Conservation (phyloP, 2,888 invertebrate species). For the Ophioninae sp. region DNA sequence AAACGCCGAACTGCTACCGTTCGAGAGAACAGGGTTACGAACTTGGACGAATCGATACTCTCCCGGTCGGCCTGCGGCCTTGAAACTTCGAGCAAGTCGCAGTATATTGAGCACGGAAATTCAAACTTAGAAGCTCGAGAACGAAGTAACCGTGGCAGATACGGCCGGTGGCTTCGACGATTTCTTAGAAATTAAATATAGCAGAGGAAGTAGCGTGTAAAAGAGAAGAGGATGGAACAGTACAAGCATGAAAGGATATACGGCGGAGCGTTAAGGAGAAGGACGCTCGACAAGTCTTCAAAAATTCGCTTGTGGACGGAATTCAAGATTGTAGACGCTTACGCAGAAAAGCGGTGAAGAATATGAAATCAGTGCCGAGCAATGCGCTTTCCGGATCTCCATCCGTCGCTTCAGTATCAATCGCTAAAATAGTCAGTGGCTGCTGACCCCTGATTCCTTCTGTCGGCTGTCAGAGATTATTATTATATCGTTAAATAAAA, state of each 20-base stretch:
- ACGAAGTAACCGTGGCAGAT: not conserved
- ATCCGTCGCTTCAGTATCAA: slow-evolving; percentile 88
- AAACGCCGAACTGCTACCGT: not conserved
- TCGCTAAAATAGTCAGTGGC: slow-evolving; percentile 88
- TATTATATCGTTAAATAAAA: slow-evolving; percentile 43
- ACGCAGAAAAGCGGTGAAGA: slow-evolving; percentile 95
- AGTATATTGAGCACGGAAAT: not conserved
- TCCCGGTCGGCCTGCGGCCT: not conserved
- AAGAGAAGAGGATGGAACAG: not conserved
- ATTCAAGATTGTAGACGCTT: slow-evolving; percentile 70
- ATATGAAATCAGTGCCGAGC: slow-evolving; percentile 96
- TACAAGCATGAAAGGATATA: not conserved
- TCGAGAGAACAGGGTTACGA: not conserved
- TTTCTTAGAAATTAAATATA: not conserved
- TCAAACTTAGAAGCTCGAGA: not conserved
- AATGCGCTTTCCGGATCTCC: slow-evolving; percentile 90
- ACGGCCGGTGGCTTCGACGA: not conserved
- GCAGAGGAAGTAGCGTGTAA: not conserved
- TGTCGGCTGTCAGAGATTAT: slow-evolving; percentile 69
- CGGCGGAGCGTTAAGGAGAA: not conserved
- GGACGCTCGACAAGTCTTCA: not conserved
- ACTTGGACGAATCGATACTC: not conserved
- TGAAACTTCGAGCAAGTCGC: not conserved
- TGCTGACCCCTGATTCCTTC: slow-evolving; percentile 81
- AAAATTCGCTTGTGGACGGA: not conserved